These are phyloP conservation scores for Pipistrellus pipistrellus DNA, from an alignment of 2,797 vertebrate genomes.

Conservation along the genomic window DNA sequence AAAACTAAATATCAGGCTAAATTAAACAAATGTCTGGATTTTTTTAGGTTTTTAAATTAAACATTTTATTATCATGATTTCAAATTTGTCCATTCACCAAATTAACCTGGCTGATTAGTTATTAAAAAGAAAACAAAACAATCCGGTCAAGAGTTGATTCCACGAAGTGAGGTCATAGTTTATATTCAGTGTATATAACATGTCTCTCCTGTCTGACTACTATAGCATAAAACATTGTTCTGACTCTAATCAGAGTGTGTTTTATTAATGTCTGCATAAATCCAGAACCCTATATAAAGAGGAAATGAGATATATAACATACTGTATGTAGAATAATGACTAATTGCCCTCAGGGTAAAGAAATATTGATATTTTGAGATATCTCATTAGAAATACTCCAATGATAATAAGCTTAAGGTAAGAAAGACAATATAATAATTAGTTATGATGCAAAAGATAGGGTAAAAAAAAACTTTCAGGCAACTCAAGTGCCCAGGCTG, in stretches of 20 bases:
- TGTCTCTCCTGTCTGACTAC: background rate
- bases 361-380: background rate
- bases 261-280: conserved; percentile 25
- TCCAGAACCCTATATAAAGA: background rate
- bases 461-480: background rate
- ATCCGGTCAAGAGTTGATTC: background rate
- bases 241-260: conserved; percentile 3
- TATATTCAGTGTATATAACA: background rate
- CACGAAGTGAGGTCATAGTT: background rate
- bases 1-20: conserved; percentile 27
- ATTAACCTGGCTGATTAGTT: background rate
- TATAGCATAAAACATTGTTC: background rate
- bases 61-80: background rate
- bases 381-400: background rate
- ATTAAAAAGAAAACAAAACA: background rate
- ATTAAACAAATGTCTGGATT: background rate
- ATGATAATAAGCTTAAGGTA: background rate
- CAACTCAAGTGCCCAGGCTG: background rate
- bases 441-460: background rate
- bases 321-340: background rate
- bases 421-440: background rate
- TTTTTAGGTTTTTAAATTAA: background rate
- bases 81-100: background rate
- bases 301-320: background rate
- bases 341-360: background rate